These are phyloP conservation scores for Hyperopisus bebe DNA, from an alignment of 2,113 vertebrate species.

Conservation along the genomic window DNA sequence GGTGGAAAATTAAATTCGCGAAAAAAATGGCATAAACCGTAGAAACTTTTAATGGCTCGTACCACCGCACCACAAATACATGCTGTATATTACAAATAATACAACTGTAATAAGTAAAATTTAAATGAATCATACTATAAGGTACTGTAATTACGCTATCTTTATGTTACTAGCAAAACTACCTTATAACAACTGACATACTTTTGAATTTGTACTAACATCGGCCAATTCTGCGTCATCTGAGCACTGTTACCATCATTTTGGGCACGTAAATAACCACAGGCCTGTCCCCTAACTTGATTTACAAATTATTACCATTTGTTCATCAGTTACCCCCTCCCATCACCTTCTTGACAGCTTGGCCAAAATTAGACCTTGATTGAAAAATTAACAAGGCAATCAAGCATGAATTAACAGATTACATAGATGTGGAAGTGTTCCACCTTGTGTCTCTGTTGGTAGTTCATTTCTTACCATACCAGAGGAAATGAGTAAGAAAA, in stretches of 20 bases:
- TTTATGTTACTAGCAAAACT: background rate
- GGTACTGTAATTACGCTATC: background rate
- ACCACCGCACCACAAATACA: background rate
- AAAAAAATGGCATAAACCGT: background rate
- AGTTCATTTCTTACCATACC: background rate
- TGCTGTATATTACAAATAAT: background rate
- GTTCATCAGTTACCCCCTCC: background rate
- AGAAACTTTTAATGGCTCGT: background rate
- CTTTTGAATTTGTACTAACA: background rate
- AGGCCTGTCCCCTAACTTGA: background rate
- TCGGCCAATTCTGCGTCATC: background rate
- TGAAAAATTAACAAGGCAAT: background rate
- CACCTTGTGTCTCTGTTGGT: background rate
- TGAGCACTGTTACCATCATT: background rate
- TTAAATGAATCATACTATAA: background rate
- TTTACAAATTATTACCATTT: background rate
- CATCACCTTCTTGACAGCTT: background rate
- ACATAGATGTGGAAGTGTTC: background rate
- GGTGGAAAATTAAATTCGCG: background rate
- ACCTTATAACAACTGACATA: background rate
- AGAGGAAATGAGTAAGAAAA: background rate
- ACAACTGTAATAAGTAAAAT: background rate
- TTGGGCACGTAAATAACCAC: background rate
- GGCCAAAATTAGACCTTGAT: background rate
- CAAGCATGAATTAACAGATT: background rate